Conservation (phyloP, 2,797 vertebrate genomes). For the Hafferia zeledoni region DNA sequence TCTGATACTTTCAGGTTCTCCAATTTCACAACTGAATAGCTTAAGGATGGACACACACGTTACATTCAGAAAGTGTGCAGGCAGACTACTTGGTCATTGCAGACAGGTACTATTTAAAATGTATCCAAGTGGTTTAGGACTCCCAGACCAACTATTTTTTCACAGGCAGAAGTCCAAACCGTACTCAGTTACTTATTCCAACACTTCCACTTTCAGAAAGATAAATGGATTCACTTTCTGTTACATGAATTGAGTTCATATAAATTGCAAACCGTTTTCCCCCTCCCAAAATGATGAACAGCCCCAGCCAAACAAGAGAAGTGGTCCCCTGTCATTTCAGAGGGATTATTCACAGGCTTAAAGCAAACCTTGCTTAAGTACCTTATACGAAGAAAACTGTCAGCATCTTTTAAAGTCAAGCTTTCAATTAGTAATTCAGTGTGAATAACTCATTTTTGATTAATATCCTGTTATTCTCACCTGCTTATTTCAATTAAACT, state of each 20-base stretch:
- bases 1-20: not conserved
- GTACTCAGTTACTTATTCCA: not conserved
- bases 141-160: not conserved
- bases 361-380: not conserved
- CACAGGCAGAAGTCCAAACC: not conserved
- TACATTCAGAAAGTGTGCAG: not conserved
- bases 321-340: not conserved
- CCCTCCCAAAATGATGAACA: not conserved
- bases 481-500: not conserved
- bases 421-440: not conserved
- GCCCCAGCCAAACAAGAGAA: not conserved
- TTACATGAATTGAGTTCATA: not conserved
- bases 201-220: not conserved
- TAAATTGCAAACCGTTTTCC: not conserved
- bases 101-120: not conserved
- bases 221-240: not conserved
- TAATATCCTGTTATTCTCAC: not conserved
- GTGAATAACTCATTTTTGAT: slow-evolving; percentile 21
- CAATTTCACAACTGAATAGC: not conserved
- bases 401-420: not conserved
- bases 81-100: not conserved
- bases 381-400: not conserved
- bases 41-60: not conserved
- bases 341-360: not conserved
- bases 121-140: not conserved